Percentiles rank a stretch among this genome's conserved stretches.
These are phyloP conservation scores for Steromphala cineraria DNA, from an alignment of 2,888 invertebrate genomes.

Conservation along the genomic window DNA sequence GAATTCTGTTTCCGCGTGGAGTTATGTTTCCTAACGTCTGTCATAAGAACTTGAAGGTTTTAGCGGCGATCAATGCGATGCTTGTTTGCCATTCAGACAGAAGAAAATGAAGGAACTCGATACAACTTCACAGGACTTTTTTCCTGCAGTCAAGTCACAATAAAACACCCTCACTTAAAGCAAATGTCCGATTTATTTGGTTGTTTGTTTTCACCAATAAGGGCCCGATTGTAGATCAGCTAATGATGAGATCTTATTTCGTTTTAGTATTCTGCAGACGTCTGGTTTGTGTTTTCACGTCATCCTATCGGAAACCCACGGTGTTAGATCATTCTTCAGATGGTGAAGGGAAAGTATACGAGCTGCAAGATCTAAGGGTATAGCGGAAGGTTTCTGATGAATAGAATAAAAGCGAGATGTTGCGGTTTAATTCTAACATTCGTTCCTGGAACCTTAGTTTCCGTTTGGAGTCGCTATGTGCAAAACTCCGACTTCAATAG, in stretches of 20 bases:
- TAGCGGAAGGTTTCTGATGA: not conserved
- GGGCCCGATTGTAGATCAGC: conserved; percentile 11
- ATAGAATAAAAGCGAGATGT: conserved; percentile 6
- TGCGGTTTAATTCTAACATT: not conserved
- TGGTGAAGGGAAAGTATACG: not conserved
- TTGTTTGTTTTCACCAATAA: conserved; percentile 17
- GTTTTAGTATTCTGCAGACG: conserved; percentile 4
- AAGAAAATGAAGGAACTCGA: not conserved
- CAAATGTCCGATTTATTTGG: conserved; percentile 11
- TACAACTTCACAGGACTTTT: not conserved
- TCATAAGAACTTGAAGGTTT: not conserved
- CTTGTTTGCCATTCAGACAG: conserved; percentile 11
- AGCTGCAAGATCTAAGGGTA: not conserved
- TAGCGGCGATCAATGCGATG: not conserved
- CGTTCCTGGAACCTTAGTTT: not conserved
- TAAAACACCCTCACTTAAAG: conserved; percentile 12
- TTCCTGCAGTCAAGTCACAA: not conserved
- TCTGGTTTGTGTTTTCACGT: conserved; percentile 19
- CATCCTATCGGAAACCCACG: conserved; percentile 10
- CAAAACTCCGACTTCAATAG: not conserved
- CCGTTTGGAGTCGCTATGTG: not conserved
- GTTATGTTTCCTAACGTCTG: not conserved
- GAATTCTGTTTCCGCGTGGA: not conserved
- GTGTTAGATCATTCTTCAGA: not conserved
- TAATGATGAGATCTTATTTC: conserved; percentile 15